Base-by-base conservation (phyloP, 2,888 invertebrate species). In the Dryomyza anilis region DNA sequence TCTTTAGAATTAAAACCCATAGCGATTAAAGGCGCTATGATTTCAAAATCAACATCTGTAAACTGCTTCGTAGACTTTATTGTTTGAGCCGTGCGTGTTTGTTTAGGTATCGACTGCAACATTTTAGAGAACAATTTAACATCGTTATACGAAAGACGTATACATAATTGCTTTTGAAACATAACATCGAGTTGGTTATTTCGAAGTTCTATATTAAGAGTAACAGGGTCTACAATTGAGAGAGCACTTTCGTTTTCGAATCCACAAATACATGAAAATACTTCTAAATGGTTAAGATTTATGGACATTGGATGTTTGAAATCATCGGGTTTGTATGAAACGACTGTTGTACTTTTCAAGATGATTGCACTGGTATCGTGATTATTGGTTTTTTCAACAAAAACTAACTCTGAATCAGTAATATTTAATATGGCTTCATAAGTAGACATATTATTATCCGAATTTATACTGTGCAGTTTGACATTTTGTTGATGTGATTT, bases 361-460 rank as follows among this genome's bases (percentile, higher is more conserved):
- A 98, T 96, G 12, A 98, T 93, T 0, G 98, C 96, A 81, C 95
- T 95, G 1, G 96, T 94, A 80, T 98, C 96, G 85, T 89, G 88
- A 16, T 91, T 87, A 0, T 94, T 90, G 1, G 93, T 90, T 80
- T 97, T 92, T 81, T 98, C 98, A 1, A 98, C 92, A 36, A 98
- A 87, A 33, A 98, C 95, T 64, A 98, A 86, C 84, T 99, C 97
- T 3, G 96, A 97, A 83, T 98, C 95, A 0, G 95, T 96, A 27
- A 98, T 90, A 83, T 97, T 98, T 63, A 98, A 86, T 81, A 95
- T 95, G 36, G 97, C 85, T 82, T 97, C 96, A 27, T 66, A 70
- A 25, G 63, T 66, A 14, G 52, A 29, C 1, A 50, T 39, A 19
- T 33, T 45, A 1, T n/a, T n/a, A n/a, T 65, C 96, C 16, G 12